Evolutionary conservation across 2,888 invertebrate genomes (phyloP), one percentile per base, ranked within the genome.

Genomic region (Trilocha varians): DNA sequence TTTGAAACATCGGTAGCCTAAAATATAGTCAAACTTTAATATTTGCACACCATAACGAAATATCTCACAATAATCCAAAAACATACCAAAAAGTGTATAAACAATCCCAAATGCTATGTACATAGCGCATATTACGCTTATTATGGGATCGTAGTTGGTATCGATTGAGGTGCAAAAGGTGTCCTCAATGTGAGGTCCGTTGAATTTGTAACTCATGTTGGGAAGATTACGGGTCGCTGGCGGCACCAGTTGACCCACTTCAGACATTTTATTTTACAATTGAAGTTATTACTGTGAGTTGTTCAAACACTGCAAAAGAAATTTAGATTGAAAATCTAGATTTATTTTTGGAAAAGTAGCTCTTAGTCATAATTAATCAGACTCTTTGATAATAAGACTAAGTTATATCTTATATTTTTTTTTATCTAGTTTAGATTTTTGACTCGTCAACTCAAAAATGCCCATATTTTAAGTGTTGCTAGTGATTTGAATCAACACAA

Each of bases 1-100:
- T 73, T 95, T 94, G 77, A 95, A 93, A 73, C 94, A 95, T 48
- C 95, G 90, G 78, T 96, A 96, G 42, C 96, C 95, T 94, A 87
- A 40, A 73, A 71, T 25, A 47, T 47, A 51, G 38, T 17, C 1
- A 14, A 15, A 3, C 3, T 9, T 25, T 25, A 25, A 25, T 2
- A 25, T 25, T 25, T n/a, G n/a, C n/a, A n/a, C n/a, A n/a, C n/a
- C n/a, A n/a, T n/a, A n/a, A n/a, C n/a, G n/a, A n/a, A n/a, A n/a
- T n/a, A n/a, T n/a, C n/a, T n/a, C n/a, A n/a, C n/a, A n/a, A n/a
- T n/a, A n/a, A n/a, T n/a, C n/a, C n/a, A n/a, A n/a, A 25, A 3
- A 34, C 90, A 90, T 78, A 94, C 94, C 95, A 70, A 94, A 91
- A 52, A 95, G 87, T 48, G 93, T 93, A 70, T 94, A 95, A 44